Evolutionary conservation across 1,140 invertebrate genomes (phyloP).

Genomic region (Sinella curviseta): DNA sequence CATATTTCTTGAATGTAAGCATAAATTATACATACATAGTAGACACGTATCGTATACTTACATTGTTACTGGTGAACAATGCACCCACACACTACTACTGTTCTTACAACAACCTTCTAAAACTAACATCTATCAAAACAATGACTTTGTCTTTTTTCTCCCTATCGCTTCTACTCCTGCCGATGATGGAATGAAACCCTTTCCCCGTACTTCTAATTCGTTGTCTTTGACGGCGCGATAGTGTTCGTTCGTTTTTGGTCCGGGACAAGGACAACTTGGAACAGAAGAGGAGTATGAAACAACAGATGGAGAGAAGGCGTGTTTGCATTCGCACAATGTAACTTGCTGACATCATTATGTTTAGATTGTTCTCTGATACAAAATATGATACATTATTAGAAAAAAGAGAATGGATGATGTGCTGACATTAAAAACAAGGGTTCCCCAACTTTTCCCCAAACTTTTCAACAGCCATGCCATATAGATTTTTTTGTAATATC

Average conservation of each 20-base stretch:
- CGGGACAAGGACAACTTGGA: too few species aligned
- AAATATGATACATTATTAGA: background rate
- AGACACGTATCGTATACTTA: too few species aligned
- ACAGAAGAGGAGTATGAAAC: too few species aligned
- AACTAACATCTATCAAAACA: constrained; percentile 21
- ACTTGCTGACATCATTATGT: constrained; percentile 16
- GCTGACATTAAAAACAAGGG: background rate
- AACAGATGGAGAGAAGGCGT: constrained; percentile 1
- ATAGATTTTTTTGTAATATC: background rate
- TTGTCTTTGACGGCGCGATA: too few species aligned
- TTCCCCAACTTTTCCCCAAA: background rate
- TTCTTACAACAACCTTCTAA: background rate
- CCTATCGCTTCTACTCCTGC: background rate
- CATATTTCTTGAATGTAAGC: background rate
- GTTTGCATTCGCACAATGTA: background rate
- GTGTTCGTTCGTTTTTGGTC: too few species aligned
- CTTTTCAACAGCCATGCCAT: background rate
- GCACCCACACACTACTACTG: background rate
- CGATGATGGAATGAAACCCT: too few species aligned
- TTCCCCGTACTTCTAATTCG: background rate
- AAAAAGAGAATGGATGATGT: background rate
- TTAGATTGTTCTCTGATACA: background rate
- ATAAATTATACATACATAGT: background rate
- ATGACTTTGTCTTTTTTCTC: constrained; percentile 11
- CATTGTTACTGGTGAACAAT: too few species aligned